These are phyloP conservation scores for Sylvia atricapilla DNA, from an alignment of 2,113 vertebrate species.

Conservation along the genomic window DNA sequence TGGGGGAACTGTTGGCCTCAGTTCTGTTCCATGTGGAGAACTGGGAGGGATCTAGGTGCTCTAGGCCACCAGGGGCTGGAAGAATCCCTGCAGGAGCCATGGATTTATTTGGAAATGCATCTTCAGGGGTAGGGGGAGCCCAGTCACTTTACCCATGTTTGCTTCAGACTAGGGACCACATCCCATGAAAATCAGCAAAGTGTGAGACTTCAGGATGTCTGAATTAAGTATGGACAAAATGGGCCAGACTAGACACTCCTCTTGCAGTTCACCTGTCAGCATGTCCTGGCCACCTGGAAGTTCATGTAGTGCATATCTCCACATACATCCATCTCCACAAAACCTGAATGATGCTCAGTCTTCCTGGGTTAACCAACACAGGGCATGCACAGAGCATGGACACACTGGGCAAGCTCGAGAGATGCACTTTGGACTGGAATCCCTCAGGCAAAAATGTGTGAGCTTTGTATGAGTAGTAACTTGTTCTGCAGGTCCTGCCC, in stretches of 20 bases:
- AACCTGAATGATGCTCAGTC: neutral
- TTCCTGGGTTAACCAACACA: neutral
- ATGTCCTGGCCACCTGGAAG: neutral
- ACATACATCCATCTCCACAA: neutral
- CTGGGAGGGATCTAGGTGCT: neutral
- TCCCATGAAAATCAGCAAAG: neutral
- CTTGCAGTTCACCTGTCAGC: neutral
- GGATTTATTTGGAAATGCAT: neutral
- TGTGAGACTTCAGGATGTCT: neutral
- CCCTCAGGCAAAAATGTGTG: neutral
- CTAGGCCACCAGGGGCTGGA: neutral
- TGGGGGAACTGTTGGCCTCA: neutral
- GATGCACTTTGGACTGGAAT: neutral
- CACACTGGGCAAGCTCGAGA: neutral
- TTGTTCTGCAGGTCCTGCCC: neutral
- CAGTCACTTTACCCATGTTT: neutral
- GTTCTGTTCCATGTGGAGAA: neutral
- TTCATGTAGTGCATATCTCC: neutral
- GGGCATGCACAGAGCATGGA: neutral
- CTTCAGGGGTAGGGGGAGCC: neutral
- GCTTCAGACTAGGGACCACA: neutral
- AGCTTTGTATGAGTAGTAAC: neutral
- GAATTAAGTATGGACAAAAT: neutral
- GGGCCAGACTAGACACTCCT: neutral
- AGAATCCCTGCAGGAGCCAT: neutral